Evolutionary conservation across 2,113 vertebrate genomes (phyloP), one percentile per base, ranked within the genome.

Genomic region (Mandrillus leucophaeus): DNA sequence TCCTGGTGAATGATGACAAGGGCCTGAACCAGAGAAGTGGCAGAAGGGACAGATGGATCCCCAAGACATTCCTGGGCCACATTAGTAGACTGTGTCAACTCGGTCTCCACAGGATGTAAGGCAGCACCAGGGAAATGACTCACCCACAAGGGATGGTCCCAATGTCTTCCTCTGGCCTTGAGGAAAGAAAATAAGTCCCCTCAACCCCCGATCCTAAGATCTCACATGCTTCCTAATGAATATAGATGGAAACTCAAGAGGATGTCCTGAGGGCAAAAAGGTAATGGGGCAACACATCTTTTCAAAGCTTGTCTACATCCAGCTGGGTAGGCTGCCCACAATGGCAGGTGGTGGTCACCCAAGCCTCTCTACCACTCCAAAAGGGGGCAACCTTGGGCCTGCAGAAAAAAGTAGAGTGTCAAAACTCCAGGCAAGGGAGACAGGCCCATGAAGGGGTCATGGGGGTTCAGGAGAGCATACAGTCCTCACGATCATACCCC

Each of bases 71-170:
- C 12, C 52, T 59, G 64, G 20, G 73, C 22, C 61, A 55, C 30
- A 3, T 40, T 6, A 48, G n/a, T 35, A 90, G 30, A 27, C 17
- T 79, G 20, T 32, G 18, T 55, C 64, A 22, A 50, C 45, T 30
- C 12, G 52, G 30, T n/a, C 52, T 64, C 73, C 52, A 61, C 1
- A 12, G 10, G n/a, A 38, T 25, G 0, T 3, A 78, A 87, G 55
- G 38, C 64, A 86, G 16, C 4, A 48, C 20, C 48, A 86, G 1
- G 91, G 3, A 40, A 14, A 45, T 6, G 48, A 57, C 32, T n/a
- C 23, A 16, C 38, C 38, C 52, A 12, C 0, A 4, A 64, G 30
- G 32, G 12, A 76, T 0, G 1, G 22, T 23, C 25, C 35, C 25
- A 9, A 10, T 43, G 11, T 72, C 50, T 45, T 90, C 83, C 59